Conservation (phyloP, 1,140 invertebrate species). For the Macrocentrus cingulum region DNA sequence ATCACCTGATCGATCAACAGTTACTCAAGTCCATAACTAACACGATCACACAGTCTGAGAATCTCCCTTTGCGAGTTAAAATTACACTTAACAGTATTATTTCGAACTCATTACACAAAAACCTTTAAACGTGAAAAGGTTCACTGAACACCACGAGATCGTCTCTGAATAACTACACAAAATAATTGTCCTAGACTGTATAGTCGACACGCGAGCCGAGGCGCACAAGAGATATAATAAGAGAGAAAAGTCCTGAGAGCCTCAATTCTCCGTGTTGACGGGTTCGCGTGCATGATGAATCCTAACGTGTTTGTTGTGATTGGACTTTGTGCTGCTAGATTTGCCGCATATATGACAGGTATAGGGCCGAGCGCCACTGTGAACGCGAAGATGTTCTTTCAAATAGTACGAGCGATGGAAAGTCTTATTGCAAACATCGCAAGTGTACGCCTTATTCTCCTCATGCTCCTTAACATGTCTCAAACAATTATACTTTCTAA, state of each 20-base stretch:
- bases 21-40: no score
- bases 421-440: conserved; percentile 82
- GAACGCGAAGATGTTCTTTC: conserved; percentile 81
- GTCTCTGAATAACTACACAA: no score
- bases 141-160: no score
- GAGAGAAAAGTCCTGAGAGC: background rate
- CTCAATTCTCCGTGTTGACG: conserved; percentile 79
- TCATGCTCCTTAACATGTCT: conserved; percentile 89
- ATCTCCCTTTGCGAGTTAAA: no score
- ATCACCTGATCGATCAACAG: no score
- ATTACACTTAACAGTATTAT: no score
- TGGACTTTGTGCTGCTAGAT: conserved; percentile 82
- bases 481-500: conserved; percentile 88
- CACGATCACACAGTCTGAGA: no score
- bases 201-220: no score
- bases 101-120: no score
- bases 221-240: no score
- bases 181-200: no score
- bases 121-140: no score
- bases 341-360: conserved; percentile 85
- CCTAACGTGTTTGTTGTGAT: conserved; percentile 85
- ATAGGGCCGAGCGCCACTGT: conserved; percentile 80
- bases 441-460: conserved; percentile 83
- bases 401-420: conserved; percentile 87
- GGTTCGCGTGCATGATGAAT: conserved; percentile 85